Evolutionary conservation across 2,113 vertebrate genomes (phyloP), one percentile per base, ranked within the genome.

Genomic region (Hypomesus transpacificus): DNA sequence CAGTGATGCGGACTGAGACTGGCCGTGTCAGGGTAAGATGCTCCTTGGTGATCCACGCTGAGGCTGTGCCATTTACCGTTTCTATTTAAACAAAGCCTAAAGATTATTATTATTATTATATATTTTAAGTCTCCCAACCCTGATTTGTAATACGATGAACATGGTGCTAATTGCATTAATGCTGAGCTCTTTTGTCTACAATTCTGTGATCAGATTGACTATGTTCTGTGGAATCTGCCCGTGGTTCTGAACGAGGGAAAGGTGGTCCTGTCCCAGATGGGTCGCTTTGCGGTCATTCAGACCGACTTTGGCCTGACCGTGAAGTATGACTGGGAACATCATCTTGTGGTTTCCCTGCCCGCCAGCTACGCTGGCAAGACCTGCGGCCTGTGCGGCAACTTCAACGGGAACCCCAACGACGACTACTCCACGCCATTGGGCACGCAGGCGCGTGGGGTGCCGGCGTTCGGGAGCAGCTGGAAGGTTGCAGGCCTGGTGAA

Each of bases 321-420:
- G 14, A 62, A 83, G 5, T 94, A 92, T 0, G 78, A 93, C 74
- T 94, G 93, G 93, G 81, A 88, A 0, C 75, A 85, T 61, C 68
- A 70, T 2, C 69, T 94, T 18, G 39, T 84, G 17, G 74, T 94
- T 24, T 83, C 78, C 11, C 61, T 95, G 59, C 78, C 87, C 0
- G 0, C 20, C 0, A 14, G 1, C 54, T 93, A 88, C 67, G 82
- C 3, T 0, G 69, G 75, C 8, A 89, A 88, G 58, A 77, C 90
- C 2, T 91, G 89, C 22, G 93, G 93, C 28, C 82, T 94, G 28
- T 93, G 90, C 26, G 91, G 91, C 50, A 91, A 93, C 82, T 93
- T 91, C 66, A 90, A 93, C 21, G 86, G 85, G 13, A 76, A 87
- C 9, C 66, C 80, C 0, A 65, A 2, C 0, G 90, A 92, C 70